These are phyloP conservation scores for Stomatorhinus walkeri DNA, from an alignment of 2,797 vertebrate genomes.

Conservation along the genomic window DNA sequence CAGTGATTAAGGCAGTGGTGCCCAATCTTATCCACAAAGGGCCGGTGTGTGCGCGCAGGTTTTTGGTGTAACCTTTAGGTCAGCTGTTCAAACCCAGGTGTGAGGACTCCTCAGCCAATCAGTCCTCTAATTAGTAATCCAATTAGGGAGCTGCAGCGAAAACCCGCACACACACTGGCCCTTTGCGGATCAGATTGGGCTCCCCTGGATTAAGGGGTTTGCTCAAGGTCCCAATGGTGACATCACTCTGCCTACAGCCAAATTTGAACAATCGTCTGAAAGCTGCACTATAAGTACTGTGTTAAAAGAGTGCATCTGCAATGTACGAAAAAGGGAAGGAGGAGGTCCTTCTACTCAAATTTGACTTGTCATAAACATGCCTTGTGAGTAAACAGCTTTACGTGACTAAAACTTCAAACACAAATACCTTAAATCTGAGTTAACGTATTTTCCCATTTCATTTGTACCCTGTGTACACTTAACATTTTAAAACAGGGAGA, in stretches of 20 bases:
- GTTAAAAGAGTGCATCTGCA: background rate
- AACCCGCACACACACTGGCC: too few relatives aligned
- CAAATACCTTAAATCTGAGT: background rate
- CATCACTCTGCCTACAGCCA: background rate
- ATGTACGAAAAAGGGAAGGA: background rate
- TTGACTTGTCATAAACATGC: background rate
- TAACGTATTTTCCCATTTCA: background rate
- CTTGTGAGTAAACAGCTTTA: background rate
- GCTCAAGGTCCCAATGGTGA: background rate
- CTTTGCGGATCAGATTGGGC: too few relatives aligned
- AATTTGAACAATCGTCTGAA: background rate
- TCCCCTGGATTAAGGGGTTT: background rate
- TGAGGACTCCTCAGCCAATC: too few relatives aligned
- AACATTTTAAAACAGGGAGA: background rate
- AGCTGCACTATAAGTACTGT: background rate
- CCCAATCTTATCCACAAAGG: too few relatives aligned
- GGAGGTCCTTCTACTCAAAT: background rate
- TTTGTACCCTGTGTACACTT: background rate
- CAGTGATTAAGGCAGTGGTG: background rate
- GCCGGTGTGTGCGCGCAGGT: too few relatives aligned
- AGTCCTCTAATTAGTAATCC: too few relatives aligned
- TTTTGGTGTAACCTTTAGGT: too few relatives aligned
- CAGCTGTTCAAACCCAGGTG: too few relatives aligned
- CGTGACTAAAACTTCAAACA: background rate
- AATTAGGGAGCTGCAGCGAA: too few relatives aligned